Evolutionary conservation across 2,113 vertebrate genomes (phyloP), one percentile per base, ranked within the genome.

Genomic region (Brachyistius frenatus): DNA sequence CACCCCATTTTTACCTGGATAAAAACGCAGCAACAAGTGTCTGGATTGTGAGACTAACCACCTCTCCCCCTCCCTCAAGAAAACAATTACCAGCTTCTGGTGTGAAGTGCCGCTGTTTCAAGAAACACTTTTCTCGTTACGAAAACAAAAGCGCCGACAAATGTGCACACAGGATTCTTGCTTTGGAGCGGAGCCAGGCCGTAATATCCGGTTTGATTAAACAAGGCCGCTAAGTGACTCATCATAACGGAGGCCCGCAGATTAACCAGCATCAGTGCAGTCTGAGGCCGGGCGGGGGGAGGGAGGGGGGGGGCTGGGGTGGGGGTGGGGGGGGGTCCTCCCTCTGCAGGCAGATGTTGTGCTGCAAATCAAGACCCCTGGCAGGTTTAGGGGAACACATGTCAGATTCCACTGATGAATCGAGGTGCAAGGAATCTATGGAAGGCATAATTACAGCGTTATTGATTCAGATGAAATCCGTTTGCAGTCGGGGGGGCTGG

Each of bases 401-500:
- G 91, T 91, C 90, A 79, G 79, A 85, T 78, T 82, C 30, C 78
- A 80, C 77, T 89, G 91, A 90, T 84, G 83, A 87, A 91, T 85
- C 57, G 72, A 79, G 76, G 82, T 58, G 71, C 73, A 41, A 44
- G 73, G 86, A 76, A 86, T 85, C 84, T 86, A 83, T 80, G 74
- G 78, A 80, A 78, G 80, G 46, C 76, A 78, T 90, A 86, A 91
- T 90, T 89, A 89, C 77, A 54, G 50, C 33, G 5, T 84, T 89
- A 91, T 89, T 86, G 90, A 91, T 91, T 89, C 79, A 77, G 76
- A 89, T 85, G 64, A 80, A 87, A 83, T 79, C 66, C 54, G 58
- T 78, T 86, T 75, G 78, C 55, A 63, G 72, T 76, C 52, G 15
- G 64, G 55, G 31, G 23, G 23, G 23, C 23, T 23, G 23, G 23